A percentile compares a stretch with the other conserved stretches of the same genome.
phyloP scores from a whole-genome alignment of 2,888 invertebrate genomes.

The Spatulosminthurus flaviceps region DNA sequence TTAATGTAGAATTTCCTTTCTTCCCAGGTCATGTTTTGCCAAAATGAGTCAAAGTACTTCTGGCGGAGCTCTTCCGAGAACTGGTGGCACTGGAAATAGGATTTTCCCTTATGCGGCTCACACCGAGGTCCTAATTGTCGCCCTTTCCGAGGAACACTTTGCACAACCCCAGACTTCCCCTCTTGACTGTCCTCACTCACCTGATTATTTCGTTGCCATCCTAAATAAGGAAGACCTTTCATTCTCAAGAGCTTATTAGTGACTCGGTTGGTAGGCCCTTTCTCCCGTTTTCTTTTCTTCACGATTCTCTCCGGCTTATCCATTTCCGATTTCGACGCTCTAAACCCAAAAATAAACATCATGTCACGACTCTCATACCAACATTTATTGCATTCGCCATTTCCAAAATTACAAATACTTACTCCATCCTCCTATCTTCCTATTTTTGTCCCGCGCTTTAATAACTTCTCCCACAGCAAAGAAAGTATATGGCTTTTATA shows the following conservation, averaged over 20 bases:
- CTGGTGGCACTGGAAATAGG: neutral
- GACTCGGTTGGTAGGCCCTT: neutral
- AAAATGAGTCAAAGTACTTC: neutral
- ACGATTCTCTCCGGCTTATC: neutral
- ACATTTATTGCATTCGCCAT: too few relatives aligned
- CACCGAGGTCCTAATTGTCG: neutral
- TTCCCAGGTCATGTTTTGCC: neutral
- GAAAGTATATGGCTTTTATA: too few relatives aligned
- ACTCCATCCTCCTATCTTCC: too few relatives aligned
- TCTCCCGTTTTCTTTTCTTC: conserved; percentile 3
- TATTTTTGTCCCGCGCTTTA: too few relatives aligned
- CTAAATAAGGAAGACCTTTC: neutral
- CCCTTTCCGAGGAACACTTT: neutral
- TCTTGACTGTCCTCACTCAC: neutral
- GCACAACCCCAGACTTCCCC: neutral
- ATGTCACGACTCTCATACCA: too few relatives aligned
- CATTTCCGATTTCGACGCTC: neutral
- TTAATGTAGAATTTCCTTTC: neutral
- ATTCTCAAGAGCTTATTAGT: neutral
- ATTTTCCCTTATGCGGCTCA: neutral
- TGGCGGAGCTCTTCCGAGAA: neutral
- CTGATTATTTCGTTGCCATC: neutral
- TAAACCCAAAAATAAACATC: neutral
- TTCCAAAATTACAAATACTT: too few relatives aligned
- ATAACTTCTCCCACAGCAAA: too few relatives aligned